phyloP scores from a whole-genome alignment of 2,888 invertebrate species.

The Drosophila putrida region DNA sequence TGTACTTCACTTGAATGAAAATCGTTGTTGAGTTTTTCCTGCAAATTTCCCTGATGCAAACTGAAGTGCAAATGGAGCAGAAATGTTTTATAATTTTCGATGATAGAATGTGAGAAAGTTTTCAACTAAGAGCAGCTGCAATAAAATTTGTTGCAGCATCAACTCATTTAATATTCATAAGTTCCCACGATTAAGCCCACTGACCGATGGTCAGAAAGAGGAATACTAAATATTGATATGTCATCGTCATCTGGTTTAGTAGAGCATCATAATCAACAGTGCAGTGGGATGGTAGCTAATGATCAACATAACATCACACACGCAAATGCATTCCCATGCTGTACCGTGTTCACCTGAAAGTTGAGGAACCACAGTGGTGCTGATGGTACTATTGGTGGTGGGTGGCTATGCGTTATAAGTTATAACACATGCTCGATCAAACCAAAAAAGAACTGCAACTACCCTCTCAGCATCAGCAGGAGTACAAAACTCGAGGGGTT shows the following conservation, averaged over 20 bases:
- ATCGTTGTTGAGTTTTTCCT: conserved; percentile 26
- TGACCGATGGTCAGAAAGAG: conserved; percentile 32
- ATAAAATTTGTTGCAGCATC: conserved; percentile 40
- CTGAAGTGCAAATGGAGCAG: conserved; percentile 20
- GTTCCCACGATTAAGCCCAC: conserved; percentile 71
- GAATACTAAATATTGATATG: conserved; percentile 67
- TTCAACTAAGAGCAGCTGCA: conserved; percentile 19
- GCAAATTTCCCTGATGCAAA: conserved; percentile 23
- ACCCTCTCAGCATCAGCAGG: conserved; percentile 43
- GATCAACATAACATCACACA: conserved; percentile 76
- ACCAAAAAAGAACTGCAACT: conserved; percentile 24
- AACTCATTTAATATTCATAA: conserved; percentile 61
- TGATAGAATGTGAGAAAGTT: conserved; percentile 32
- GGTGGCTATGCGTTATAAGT: conserved; percentile 35
- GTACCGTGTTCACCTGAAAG: conserved; percentile 70
- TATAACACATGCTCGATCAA: conserved; percentile 23
- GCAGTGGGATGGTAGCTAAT: conserved; percentile 51
- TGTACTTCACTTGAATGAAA: conserved; percentile 63
- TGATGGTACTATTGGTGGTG: conserved; percentile 25
- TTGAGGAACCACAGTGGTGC: conserved; percentile 8
- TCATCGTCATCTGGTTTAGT: conserved; percentile 83
- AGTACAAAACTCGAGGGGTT: conserved; percentile 46
- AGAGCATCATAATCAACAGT: conserved; percentile 63
- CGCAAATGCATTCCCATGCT: conserved; percentile 82
- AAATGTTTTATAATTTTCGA: not conserved